Percentiles rank a stretch among this genome's conserved stretches.
Evolutionary conservation across 2,113 vertebrate species (phyloP).

Genomic region (Myxocyprinus asiaticus): DNA sequence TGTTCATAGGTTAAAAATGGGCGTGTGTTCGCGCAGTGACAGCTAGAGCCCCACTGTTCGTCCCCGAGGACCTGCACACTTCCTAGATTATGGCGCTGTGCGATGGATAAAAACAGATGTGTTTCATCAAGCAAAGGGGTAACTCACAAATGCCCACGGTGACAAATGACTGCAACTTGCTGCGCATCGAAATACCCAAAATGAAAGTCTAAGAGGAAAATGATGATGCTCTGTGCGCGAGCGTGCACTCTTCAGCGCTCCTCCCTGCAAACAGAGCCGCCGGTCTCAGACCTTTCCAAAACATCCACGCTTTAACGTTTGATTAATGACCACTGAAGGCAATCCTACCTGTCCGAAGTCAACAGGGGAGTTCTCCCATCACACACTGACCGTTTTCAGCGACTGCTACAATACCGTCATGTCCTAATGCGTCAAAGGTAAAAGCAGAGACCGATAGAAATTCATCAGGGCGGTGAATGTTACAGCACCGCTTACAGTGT

Average conservation of each 20-base stretch:
- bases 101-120: not conserved
- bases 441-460: conserved; percentile 59
- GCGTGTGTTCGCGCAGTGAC: conserved; percentile 52
- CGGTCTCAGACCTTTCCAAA: not conserved
- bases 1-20: conserved; percentile 45
- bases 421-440: conserved; percentile 61
- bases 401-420: conserved; percentile 56
- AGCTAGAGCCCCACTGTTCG: conserved; percentile 23
- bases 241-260: conserved; percentile 26
- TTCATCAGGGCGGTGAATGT: conserved; percentile 56
- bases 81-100: conserved; percentile 32
- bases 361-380: conserved; percentile 50
- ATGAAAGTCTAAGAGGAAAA: conserved; percentile 52
- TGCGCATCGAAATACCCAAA: conserved; percentile 37
- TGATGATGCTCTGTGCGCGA: conserved; percentile 32
- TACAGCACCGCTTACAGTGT: conserved; percentile 74
- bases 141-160: not conserved
- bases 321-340: not conserved
- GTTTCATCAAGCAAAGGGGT: not conserved
- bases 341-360: conserved; percentile 57
- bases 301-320: not conserved
- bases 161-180: conserved; percentile 6
- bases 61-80: conserved; percentile 37
- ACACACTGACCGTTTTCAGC: conserved; percentile 45
- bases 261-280: conserved; percentile 19